Percentiles rank a stretch among this genome's conserved stretches.
These are phyloP conservation scores for Cydia splendana DNA, from an alignment of 1,140 invertebrate species.

Conservation along the genomic window DNA sequence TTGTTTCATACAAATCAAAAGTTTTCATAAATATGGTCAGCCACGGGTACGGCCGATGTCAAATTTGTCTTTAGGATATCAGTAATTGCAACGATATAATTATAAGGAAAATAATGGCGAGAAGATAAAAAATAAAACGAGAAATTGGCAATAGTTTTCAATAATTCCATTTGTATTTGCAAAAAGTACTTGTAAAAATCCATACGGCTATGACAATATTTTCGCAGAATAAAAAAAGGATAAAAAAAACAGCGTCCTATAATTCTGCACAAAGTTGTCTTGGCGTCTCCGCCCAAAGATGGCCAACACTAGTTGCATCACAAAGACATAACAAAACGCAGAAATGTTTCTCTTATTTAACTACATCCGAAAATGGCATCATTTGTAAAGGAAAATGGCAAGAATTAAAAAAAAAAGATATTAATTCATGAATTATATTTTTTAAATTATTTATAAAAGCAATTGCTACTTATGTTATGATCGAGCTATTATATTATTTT, in stretches of 20 bases:
- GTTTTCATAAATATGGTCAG: too few relatives aligned
- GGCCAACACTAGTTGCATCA: slow-evolving; percentile 22
- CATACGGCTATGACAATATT: background rate
- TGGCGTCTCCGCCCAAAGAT: slow-evolving; percentile 29
- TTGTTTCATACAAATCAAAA: too few relatives aligned
- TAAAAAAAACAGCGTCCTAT: slow-evolving; percentile 24
- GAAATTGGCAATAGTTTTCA: too few relatives aligned
- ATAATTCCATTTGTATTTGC: background rate
- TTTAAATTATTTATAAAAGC: background rate
- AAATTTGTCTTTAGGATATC: too few relatives aligned
- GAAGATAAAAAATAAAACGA: too few relatives aligned
- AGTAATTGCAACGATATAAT: too few relatives aligned
- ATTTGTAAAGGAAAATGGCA: background rate
- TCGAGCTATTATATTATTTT: background rate
- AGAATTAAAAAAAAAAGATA: background rate
- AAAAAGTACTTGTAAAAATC: background rate
- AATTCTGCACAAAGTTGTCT: background rate
- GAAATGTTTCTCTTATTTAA: background rate
- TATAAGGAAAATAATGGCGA: too few relatives aligned
- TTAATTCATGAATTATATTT: background rate
- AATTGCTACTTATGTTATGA: background rate
- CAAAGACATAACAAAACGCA: background rate
- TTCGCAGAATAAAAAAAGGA: background rate
- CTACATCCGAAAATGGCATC: background rate
- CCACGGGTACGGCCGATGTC: too few relatives aligned